These are phyloP conservation scores for Fopius arisanus DNA, from an alignment of 1,140 invertebrate species.

Conservation along the genomic window DNA sequence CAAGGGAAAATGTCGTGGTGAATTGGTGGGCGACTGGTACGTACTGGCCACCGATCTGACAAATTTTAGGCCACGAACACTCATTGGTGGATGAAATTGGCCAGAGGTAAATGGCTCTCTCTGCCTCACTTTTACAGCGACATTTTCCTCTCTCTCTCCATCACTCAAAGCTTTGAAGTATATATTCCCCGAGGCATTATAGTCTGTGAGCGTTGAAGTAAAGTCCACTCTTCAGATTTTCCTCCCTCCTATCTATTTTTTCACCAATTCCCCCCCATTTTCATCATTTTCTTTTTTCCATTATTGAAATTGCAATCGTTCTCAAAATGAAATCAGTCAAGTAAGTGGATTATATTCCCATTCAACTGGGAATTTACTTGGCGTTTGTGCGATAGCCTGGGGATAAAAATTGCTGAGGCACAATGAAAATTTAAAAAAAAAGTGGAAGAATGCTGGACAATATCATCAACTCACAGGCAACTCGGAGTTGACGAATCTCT, in stretches of 20 bases:
- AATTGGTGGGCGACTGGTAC: background rate
- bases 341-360: slow-evolving; percentile 3
- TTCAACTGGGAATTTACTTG: background rate
- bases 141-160: slow-evolving; percentile 6
- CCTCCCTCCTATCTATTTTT: background rate
- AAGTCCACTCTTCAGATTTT: background rate
- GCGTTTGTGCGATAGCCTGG: background rate
- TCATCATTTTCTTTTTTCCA: background rate
- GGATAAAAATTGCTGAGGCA: background rate
- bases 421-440: background rate
- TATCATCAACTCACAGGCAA: slow-evolving; percentile 78
- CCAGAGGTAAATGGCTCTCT: slow-evolving; percentile 19
- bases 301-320: background rate
- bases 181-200: slow-evolving; percentile 17
- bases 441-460: background rate
- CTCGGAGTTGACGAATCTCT: slow-evolving; percentile 78
- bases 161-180: slow-evolving; percentile 17
- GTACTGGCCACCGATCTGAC: background rate
- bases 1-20: background rate
- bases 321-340: slow-evolving; percentile 6
- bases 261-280: background rate
- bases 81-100: slow-evolving; percentile 27
- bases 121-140: background rate
- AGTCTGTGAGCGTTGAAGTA: background rate
- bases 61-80: slow-evolving; percentile 11